Conservation (phyloP, 2,888 invertebrate genomes). For the Ectemnius cavifrons region DNA sequence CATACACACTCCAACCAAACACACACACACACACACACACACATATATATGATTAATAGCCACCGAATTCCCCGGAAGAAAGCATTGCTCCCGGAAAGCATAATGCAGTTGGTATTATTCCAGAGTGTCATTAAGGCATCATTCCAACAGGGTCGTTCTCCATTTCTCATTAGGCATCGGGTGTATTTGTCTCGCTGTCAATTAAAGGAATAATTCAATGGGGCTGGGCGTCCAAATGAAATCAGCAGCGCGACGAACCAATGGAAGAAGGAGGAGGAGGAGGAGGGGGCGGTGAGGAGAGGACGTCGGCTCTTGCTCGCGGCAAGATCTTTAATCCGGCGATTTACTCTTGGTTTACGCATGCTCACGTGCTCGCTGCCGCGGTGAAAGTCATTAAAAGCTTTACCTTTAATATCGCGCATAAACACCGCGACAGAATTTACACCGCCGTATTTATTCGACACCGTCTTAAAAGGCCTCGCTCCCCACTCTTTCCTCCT, state of each 20-base stretch:
- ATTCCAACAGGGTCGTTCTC: too few species aligned
- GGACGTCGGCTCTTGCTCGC: neutral
- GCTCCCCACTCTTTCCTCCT: neutral
- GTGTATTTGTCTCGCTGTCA: too few species aligned
- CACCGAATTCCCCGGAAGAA: too few species aligned
- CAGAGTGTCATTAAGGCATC: too few species aligned
- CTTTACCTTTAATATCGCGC: constrained; percentile 53
- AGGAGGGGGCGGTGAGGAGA: too few species aligned
- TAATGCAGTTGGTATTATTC: too few species aligned
- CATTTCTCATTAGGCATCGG: too few species aligned
- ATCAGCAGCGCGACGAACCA: too few species aligned
- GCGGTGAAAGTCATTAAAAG: constrained; percentile 47
- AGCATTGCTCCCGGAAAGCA: too few species aligned
- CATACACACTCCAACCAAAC: neutral
- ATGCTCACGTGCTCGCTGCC: neutral
- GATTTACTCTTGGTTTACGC: constrained; percentile 23
- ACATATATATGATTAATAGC: neutral
- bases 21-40: neutral
- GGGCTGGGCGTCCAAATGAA: too few species aligned
- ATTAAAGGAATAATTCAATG: too few species aligned
- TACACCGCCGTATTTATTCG: constrained; percentile 55
- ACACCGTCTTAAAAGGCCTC: constrained; percentile 48
- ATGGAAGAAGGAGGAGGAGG: too few species aligned
- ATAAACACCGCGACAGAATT: constrained; percentile 55
- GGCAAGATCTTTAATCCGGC: constrained; percentile 49